Evolutionary conservation across 2,797 vertebrate species (phyloP).

Genomic region (Parambassis ranga): DNA sequence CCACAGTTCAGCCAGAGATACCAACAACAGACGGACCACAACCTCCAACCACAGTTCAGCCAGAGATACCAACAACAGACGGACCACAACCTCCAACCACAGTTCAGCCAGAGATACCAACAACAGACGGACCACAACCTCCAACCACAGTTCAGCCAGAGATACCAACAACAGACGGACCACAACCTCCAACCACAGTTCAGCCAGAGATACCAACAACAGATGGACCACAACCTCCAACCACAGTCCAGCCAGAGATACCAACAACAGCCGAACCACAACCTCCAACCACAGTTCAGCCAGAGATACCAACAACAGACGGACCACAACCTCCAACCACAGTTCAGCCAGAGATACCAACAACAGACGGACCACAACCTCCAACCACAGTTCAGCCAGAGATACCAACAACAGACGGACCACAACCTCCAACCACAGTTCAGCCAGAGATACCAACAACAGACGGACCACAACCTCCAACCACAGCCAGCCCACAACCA

Average conservation of each 20-base stretch:
- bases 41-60: neutral
- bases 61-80: neutral
- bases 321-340: constrained; percentile 6
- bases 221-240: neutral
- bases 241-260: neutral
- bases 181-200: constrained; percentile 3
- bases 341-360: constrained; percentile 7
- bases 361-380: neutral
- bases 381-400: neutral
- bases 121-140: neutral
- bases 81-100: neutral
- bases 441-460: neutral
- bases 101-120: neutral
- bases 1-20: no score
- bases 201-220: neutral
- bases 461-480: neutral
- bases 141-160: neutral
- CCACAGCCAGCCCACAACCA: neutral
- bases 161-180: neutral
- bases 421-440: neutral
- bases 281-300: neutral
- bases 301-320: neutral
- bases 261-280: neutral
- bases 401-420: neutral
- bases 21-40: neutral